Evolutionary conservation across 92 coral and sea anemone species (phyloP).

Genomic region (Galaxea fascicularis): DNA sequence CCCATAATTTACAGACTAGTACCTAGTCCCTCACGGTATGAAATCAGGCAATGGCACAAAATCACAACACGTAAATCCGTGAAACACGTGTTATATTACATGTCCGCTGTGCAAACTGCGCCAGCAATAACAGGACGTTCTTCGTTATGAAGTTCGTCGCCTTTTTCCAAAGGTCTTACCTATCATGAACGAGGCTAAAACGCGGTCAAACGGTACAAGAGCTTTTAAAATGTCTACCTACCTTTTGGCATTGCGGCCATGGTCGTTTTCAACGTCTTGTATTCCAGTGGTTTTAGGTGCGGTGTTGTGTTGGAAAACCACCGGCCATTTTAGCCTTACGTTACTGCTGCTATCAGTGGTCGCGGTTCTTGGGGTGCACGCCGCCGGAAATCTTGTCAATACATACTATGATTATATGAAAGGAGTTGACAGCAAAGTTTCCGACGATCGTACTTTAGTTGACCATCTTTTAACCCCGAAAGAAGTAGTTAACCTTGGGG

Average conservation of each 20-base stretch:
- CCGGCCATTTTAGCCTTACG: slow-evolving; percentile 70
- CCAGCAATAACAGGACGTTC: slow-evolving; percentile 13
- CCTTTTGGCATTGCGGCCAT: slow-evolving; percentile 91
- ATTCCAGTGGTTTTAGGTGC: slow-evolving; percentile 95
- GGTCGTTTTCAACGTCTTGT: slow-evolving; percentile 96
- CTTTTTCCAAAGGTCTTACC: too few relatives aligned
- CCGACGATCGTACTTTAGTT: slow-evolving; percentile 96
- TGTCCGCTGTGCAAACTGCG: slow-evolving; percentile 4
- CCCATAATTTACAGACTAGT: too few relatives aligned
- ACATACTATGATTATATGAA: slow-evolving; percentile 94
- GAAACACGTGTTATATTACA: background rate
- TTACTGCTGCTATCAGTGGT: slow-evolving; percentile 72
- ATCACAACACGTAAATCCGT: too few relatives aligned
- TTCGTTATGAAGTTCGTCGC: background rate
- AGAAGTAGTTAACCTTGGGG: slow-evolving; percentile 95
- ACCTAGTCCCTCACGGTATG: too few relatives aligned
- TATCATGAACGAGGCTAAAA: slow-evolving; percentile 46
- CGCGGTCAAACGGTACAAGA: slow-evolving; percentile 29
- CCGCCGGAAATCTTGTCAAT: slow-evolving; percentile 96
- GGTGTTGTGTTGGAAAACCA: slow-evolving; percentile 88
- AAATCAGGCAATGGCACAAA: too few relatives aligned
- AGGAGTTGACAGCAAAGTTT: slow-evolving; percentile 95
- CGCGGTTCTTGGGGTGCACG: slow-evolving; percentile 94
- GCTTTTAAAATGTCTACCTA: slow-evolving; percentile 76
- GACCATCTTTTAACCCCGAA: slow-evolving; percentile 90